These are phyloP conservation scores for Apodemus agrarius DNA, from an alignment of 2,797 vertebrate genomes.

Conservation along the genomic window DNA sequence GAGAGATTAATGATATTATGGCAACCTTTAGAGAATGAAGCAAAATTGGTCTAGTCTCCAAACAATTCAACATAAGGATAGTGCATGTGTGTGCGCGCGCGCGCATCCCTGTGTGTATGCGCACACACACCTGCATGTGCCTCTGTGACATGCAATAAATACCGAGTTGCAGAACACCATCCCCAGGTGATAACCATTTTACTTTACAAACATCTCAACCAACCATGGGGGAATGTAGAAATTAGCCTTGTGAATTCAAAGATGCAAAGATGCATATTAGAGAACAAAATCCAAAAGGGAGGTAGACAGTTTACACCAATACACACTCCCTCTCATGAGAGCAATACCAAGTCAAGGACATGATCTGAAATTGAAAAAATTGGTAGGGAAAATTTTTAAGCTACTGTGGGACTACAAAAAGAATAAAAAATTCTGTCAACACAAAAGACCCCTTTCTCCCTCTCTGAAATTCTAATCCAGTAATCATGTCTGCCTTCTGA, in stretches of 20 bases:
- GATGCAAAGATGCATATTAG: slow-evolving; percentile 56
- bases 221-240: slow-evolving; percentile 64
- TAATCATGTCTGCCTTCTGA: slow-evolving; percentile 75
- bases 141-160: slow-evolving; percentile 70
- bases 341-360: slow-evolving; percentile 71
- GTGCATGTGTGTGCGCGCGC: neutral
- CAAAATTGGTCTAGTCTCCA: slow-evolving; percentile 68
- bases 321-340: slow-evolving; percentile 18
- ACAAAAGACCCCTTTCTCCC: slow-evolving; percentile 73
- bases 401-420: slow-evolving; percentile 35
- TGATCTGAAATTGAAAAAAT: slow-evolving; percentile 69
- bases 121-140: neutral
- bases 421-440: slow-evolving; percentile 70
- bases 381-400: slow-evolving; percentile 38
- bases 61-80: slow-evolving; percentile 38
- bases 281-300: slow-evolving; percentile 38
- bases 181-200: slow-evolving; percentile 46
- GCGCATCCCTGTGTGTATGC: neutral
- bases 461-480: slow-evolving; percentile 80
- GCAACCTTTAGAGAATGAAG: slow-evolving; percentile 76
- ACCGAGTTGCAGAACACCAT: slow-evolving; percentile 12
- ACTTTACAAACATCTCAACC: slow-evolving; percentile 63
- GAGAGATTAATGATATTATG: slow-evolving; percentile 77
- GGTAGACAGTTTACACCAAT: slow-evolving; percentile 37
- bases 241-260: slow-evolving; percentile 65